These are phyloP conservation scores for Sebastes fasciatus DNA, from an alignment of 2,113 vertebrate species.

Conservation along the genomic window DNA sequence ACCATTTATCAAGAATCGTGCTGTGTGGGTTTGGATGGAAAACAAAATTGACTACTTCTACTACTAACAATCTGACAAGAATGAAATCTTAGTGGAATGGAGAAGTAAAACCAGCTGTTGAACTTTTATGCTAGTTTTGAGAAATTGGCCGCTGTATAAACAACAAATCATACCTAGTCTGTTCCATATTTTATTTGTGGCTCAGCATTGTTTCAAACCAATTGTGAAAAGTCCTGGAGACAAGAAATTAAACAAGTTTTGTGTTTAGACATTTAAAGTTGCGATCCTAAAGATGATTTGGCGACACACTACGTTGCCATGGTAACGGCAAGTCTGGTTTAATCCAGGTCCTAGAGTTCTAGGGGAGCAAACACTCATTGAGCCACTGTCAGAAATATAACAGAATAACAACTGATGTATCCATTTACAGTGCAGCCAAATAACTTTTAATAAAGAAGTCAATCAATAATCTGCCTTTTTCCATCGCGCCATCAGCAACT, in stretches of 20 bases:
- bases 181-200: conserved; percentile 18
- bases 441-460: background rate
- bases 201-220: background rate
- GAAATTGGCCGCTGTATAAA: conserved; percentile 6
- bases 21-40: conserved; percentile 10
- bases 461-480: background rate
- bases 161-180: background rate
- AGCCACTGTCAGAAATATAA: background rate
- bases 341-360: background rate
- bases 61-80: conserved; percentile 5
- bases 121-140: conserved; percentile 3
- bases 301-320: too few relatives aligned
- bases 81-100: background rate
- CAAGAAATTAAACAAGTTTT: background rate
- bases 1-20: conserved; percentile 18
- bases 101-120: conserved; percentile 47
- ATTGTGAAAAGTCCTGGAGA: background rate
- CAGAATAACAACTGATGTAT: background rate
- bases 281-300: background rate
- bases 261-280: background rate
- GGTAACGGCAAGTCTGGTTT: background rate
- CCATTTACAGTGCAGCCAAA: background rate
- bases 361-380: background rate
- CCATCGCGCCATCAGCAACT: background rate
- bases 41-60: background rate